Percentiles rank a stretch among this genome's conserved stretches.
phyloP scores from a whole-genome alignment of 2,113 vertebrate genomes.

The Microtus ochrogaster region DNA sequence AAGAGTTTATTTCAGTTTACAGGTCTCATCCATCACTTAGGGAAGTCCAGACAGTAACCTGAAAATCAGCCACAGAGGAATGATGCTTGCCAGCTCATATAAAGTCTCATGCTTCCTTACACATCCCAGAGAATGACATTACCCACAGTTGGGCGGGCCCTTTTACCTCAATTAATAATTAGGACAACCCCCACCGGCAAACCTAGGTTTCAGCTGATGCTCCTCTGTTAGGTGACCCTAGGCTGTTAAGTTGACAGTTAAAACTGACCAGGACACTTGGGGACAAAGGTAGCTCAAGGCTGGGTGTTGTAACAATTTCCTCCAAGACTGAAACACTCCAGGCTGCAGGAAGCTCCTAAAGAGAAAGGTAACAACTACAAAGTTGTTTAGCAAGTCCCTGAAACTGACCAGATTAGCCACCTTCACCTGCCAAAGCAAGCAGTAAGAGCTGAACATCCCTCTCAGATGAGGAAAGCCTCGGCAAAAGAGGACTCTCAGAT shows the following conservation, averaged over 20 bases:
- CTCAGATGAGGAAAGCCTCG: not conserved
- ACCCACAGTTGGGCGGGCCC: not conserved
- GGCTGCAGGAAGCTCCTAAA: not conserved
- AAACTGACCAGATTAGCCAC: not conserved
- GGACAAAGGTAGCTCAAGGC: not conserved
- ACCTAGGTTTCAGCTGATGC: not conserved
- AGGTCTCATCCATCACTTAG: not conserved
- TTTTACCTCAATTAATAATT: not conserved
- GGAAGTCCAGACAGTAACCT: not conserved
- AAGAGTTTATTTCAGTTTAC: not conserved
- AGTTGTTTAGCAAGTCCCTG: not conserved
- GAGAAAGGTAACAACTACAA: not conserved
- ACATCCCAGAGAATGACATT: not conserved
- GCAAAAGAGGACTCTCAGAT: not conserved
- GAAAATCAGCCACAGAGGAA: not conserved
- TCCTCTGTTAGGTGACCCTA: not conserved
- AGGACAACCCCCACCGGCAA: not conserved
- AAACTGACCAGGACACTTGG: not conserved
- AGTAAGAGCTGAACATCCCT: not conserved
- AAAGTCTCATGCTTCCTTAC: not conserved
- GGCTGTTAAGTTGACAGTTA: not conserved
- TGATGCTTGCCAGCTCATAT: not conserved
- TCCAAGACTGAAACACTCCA: not conserved
- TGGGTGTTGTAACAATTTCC: not conserved
- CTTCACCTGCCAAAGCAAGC: not conserved